Base-by-base conservation (phyloP, 2,113 vertebrate genomes). In the Urocynchramus pylzowi region DNA sequence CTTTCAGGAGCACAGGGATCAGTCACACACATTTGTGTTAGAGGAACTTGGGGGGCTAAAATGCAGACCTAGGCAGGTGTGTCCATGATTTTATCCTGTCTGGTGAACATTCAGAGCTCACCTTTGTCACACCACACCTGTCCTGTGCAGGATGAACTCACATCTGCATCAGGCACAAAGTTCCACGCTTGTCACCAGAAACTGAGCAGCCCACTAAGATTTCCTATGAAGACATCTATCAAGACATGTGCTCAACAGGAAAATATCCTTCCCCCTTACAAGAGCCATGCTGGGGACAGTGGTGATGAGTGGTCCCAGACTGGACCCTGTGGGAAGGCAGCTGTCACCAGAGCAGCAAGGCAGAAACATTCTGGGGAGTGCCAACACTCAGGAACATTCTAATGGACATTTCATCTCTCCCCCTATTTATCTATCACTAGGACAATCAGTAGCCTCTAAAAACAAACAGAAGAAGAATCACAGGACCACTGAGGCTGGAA, bases 121-220 rank as follows among this genome's bases (percentile, higher is more conserved):
- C 9, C 22, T 41, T 19, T 13, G n/a, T 1, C 17, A 1, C 57
- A 22, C 1, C 47, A 9, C 47, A 6, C 6, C 56, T 17, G 49
- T 4, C 49, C 69, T 30, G 59, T 1, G 49, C 81, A 54, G 59
- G 11, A 4, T 1, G 50, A 16, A 1, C n/a, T 65, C 26, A 1
- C 1, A 6, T 1, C 57, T 17, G 57, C 39, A 31, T 2, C 22
- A 20, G 10, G 39, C 50, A 56, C n/a, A 2, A 11, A 9, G 5
- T 35, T 30, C 5, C 42, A 6, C 0, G 2, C 4, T 9, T 1
- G 19, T 16, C 13, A 17, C 10, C 50, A 49, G 1, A 10, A 41
- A n/a, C 28, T 28, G 49, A 41, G 41, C 82, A 56, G 49, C 42
- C 13, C 42, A 3, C 20, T 2, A 2, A 8, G 20, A 7, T 65